Percentiles rank a stretch among this genome's conserved stretches.
phyloP scores from a whole-genome alignment of 2,888 invertebrate species.

The Carcina quercana region DNA sequence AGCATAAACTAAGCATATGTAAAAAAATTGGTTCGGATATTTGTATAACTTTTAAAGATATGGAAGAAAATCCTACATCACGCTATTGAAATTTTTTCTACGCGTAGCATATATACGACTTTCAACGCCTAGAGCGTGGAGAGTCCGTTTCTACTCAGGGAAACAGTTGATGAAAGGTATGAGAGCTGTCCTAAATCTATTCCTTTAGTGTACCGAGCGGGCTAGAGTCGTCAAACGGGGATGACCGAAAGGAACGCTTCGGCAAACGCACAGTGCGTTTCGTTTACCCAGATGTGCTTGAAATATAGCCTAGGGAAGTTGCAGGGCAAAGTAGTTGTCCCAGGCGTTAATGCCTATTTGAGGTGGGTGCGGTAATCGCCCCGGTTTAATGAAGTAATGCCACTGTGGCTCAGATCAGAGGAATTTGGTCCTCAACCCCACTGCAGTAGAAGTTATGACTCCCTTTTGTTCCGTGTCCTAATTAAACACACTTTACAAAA shows the following conservation, averaged over 20 bases:
- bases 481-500: too few relatives aligned
- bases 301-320: constrained; percentile 7
- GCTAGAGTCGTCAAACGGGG: background rate
- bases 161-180: constrained; percentile 24
- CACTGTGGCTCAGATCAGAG: background rate
- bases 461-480: constrained; percentile 31
- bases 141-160: constrained; percentile 44
- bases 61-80: constrained; percentile 8
- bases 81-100: constrained; percentile 25
- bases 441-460: constrained; percentile 40
- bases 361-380: too few relatives aligned
- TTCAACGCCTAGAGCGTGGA: background rate
- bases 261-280: background rate
- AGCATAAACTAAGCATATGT: too few relatives aligned
- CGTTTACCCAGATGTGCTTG: constrained; percentile 3
- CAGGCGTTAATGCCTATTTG: too few relatives aligned
- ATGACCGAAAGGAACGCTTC: background rate
- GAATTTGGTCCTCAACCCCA: constrained; percentile 26
- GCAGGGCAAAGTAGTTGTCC: too few relatives aligned
- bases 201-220: constrained; percentile 11
- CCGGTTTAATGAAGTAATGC: too few relatives aligned
- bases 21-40: background rate
- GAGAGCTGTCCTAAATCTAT: constrained; percentile 29
- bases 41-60: background rate
- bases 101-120: constrained; percentile 20